Percentiles rank a stretch among this genome's conserved stretches.
Evolutionary conservation across 2,113 vertebrate genomes (phyloP).

Genomic region (Suricata suricatta): DNA sequence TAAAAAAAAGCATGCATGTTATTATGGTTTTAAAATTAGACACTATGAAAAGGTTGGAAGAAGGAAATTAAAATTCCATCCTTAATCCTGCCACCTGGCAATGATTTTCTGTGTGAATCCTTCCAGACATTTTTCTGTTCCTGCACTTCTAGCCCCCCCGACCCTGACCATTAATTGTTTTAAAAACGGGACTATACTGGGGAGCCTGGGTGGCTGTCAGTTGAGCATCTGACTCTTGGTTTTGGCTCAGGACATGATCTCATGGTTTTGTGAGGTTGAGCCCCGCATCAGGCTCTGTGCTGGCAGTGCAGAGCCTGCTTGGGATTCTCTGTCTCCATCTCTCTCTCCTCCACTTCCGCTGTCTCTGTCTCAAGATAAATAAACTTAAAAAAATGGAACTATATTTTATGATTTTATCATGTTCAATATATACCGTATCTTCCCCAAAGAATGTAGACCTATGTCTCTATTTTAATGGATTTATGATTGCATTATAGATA

Average conservation of each 20-base stretch:
- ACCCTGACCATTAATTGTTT: not conserved
- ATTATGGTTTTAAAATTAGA: not conserved
- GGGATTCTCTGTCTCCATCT: no score
- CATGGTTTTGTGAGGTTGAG: no score
- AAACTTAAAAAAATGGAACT: not conserved
- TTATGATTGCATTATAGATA: not conserved
- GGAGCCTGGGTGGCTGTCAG: no score
- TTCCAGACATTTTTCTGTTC: not conserved
- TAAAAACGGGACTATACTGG: not conserved
- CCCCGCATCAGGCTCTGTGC: no score
- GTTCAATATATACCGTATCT: not conserved
- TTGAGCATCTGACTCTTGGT: no score
- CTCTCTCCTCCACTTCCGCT: no score
- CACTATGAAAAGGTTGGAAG: not conserved
- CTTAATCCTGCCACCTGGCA: not conserved
- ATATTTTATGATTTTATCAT: not conserved
- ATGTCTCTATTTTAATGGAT: not conserved
- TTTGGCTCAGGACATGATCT: no score
- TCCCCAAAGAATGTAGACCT: not conserved
- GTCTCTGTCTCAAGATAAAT: no score
- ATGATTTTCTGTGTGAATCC: not conserved
- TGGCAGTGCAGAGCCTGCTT: no score
- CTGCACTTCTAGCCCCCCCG: not conserved
- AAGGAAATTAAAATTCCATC: conserved; percentile 2
- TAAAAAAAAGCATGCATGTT: not conserved